phyloP scores from a whole-genome alignment of 2,113 vertebrate species.

The Rhodinocichla rosea region DNA sequence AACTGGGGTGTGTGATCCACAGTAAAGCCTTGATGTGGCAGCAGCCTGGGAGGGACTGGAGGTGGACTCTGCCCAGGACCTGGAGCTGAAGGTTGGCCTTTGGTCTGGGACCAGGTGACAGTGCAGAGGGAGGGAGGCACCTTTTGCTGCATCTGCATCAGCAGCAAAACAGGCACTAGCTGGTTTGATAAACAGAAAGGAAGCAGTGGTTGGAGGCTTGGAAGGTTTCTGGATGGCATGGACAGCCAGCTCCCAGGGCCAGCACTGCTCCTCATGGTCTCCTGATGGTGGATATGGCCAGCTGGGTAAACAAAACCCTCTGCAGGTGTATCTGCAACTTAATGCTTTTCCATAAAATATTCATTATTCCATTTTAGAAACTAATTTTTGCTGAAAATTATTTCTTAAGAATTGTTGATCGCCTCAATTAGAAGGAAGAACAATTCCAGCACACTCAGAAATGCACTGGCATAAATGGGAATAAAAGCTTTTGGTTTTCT shows the following conservation, averaged over 20 bases:
- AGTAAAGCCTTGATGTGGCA: rapidly evolving
- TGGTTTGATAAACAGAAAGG: background rate
- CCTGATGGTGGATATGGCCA: rapidly evolving
- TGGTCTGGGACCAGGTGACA: rapidly evolving
- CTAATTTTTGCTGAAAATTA: background rate
- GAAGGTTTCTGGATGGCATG: rapidly evolving
- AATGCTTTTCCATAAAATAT: background rate
- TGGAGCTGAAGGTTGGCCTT: rapidly evolving
- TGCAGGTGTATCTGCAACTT: background rate
- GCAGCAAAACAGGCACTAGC: background rate
- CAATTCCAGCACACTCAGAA: background rate
- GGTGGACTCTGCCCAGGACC: no score
- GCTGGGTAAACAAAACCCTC: background rate
- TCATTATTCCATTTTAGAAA: background rate
- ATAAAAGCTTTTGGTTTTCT: background rate
- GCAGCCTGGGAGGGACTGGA: background rate
- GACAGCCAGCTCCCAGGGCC: background rate
- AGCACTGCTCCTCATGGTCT: background rate
- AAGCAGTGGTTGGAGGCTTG: rapidly evolving
- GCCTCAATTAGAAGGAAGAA: background rate
- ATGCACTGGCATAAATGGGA: background rate
- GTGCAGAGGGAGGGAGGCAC: background rate
- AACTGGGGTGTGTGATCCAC: rapidly evolving
- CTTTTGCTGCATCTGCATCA: background rate
- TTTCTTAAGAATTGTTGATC: background rate